Evolutionary conservation across 2,113 vertebrate genomes (phyloP).

Genomic region (Platichthys flesus): DNA sequence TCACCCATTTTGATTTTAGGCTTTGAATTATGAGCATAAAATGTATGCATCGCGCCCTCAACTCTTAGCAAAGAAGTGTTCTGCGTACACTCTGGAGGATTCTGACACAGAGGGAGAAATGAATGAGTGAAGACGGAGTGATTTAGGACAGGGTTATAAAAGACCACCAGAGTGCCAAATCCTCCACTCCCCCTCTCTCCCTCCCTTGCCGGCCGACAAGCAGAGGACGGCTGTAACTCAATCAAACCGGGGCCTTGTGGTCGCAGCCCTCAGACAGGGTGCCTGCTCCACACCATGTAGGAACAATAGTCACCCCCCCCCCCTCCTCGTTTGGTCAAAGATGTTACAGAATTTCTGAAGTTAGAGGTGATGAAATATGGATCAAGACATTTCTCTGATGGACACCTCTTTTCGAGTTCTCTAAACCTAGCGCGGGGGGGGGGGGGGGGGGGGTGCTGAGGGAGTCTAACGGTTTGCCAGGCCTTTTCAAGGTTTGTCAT

Average conservation of each 20-base stretch:
- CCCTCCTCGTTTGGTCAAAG: slow-evolving; percentile 19
- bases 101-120: background rate
- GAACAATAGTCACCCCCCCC: slow-evolving; percentile 2
- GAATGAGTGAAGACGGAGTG: background rate
- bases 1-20: background rate
- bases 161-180: background rate
- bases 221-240: slow-evolving; percentile 12
- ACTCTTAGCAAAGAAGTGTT: background rate
- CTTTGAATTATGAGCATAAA: background rate
- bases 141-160: slow-evolving; percentile 1
- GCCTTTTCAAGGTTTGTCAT: background rate
- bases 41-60: background rate
- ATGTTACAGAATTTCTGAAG: slow-evolving; percentile 1
- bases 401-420: slow-evolving; percentile 8
- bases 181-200: background rate
- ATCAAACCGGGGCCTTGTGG: slow-evolving; percentile 9
- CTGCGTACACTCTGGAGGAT: background rate
- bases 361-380: slow-evolving; percentile 44
- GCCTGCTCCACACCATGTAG: slow-evolving; percentile 22
- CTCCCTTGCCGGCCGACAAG: background rate
- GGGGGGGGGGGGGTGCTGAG: background rate
- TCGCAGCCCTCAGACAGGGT: background rate
- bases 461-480: background rate
- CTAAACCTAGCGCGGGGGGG: background rate
- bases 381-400: slow-evolving; percentile 26